Conservation (phyloP, 2,113 vertebrate species). For the Phrynosoma platyrhinos region DNA sequence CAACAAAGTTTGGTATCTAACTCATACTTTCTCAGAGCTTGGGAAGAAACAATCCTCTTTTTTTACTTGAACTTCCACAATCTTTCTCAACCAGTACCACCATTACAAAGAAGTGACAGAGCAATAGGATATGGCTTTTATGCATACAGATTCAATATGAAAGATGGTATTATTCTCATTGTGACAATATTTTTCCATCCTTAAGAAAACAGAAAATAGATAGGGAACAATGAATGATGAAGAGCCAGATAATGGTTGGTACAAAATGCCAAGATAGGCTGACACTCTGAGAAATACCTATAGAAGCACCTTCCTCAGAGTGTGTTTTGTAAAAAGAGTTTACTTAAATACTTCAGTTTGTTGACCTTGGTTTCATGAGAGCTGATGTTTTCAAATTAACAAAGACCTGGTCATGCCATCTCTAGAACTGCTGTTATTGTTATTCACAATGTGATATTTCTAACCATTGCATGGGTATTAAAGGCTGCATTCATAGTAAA, state of each 20-base stretch:
- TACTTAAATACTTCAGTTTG: not conserved
- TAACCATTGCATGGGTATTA: not conserved
- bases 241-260: not conserved
- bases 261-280: not conserved
- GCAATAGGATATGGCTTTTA: not conserved
- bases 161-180: not conserved
- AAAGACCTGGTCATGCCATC: not conserved
- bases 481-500: not conserved
- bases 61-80: not conserved
- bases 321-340: not conserved
- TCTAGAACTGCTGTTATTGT: not conserved
- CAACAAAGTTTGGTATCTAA: too few relatives aligned
- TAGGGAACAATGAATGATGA: not conserved
- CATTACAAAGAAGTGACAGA: not conserved
- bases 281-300: accelerated
- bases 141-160: not conserved
- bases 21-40: too few relatives aligned
- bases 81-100: too few relatives aligned
- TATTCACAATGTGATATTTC: not conserved
- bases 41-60: too few relatives aligned
- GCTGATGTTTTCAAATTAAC: not conserved
- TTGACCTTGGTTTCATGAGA: not conserved
- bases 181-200: not conserved
- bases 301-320: not conserved
- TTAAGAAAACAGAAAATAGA: not conserved